These are phyloP conservation scores for Actenoides lindsayi DNA, from an alignment of 2,113 vertebrate genomes.

Conservation along the genomic window DNA sequence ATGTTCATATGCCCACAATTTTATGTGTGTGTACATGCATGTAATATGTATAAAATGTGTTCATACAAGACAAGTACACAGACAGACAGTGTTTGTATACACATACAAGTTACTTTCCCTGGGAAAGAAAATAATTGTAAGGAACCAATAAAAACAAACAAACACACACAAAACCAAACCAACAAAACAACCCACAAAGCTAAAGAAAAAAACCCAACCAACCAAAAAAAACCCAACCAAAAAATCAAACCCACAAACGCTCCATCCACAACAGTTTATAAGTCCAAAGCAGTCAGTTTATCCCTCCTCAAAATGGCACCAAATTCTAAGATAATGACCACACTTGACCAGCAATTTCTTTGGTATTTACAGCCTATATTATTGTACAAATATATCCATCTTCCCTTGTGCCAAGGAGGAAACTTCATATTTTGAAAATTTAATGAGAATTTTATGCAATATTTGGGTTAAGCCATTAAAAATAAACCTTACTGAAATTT, in stretches of 20 bases:
- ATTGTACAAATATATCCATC: not conserved
- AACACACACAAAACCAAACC: not conserved
- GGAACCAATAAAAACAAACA: not conserved
- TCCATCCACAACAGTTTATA: not conserved
- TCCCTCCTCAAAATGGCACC: not conserved
- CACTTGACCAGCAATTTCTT: not conserved
- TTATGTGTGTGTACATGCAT: not conserved
- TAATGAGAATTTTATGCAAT: not conserved
- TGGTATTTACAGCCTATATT: not conserved
- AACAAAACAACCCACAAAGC: not conserved
- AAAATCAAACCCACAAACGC: not conserved
- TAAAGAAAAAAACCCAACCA: not conserved
- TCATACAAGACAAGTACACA: not conserved
- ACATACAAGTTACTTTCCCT: not conserved
- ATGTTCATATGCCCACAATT: fast-evolving
- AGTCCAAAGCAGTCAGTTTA: not conserved
- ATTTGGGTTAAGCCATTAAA: not conserved
- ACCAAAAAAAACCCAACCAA: not conserved
- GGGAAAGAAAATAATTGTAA: fast-evolving
- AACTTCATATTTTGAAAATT: not conserved
- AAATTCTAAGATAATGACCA: not conserved
- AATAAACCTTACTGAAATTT: not conserved
- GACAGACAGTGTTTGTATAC: not conserved
- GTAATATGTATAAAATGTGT: not conserved
- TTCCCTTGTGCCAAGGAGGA: not conserved